Conservation (phyloP, 2,888 invertebrate species). For the Craniophora ligustri region DNA sequence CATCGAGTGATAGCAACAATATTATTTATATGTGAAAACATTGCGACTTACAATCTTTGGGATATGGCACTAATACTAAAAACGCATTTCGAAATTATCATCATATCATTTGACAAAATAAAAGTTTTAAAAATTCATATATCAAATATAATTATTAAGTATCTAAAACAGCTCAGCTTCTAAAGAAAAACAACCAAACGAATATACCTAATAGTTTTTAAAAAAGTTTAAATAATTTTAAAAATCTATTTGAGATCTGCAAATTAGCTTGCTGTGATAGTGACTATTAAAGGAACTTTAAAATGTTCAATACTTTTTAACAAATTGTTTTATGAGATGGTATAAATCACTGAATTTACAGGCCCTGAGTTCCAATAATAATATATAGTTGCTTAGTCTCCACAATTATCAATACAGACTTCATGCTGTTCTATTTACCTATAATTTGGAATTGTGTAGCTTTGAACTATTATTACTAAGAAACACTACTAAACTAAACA, state of each 20-base stretch:
- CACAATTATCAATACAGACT: slow-evolving; percentile 31
- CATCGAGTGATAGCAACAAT: slow-evolving; percentile 27
- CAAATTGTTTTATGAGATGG: neutral
- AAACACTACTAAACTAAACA: slow-evolving; percentile 40
- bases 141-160: slow-evolving; percentile 14
- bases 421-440: slow-evolving; percentile 12
- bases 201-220: slow-evolving; percentile 29
- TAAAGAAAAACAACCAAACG: slow-evolving; percentile 29
- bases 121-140: slow-evolving; percentile 12
- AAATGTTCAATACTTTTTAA: neutral
- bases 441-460: slow-evolving; percentile 19
- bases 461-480: slow-evolving; percentile 25
- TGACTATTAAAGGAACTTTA: neutral
- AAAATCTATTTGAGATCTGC: slow-evolving; percentile 33
- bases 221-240: slow-evolving; percentile 1
- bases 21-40: slow-evolving; percentile 14
- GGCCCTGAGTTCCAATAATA: slow-evolving; percentile 7
- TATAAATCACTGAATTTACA: neutral
- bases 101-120: slow-evolving; percentile 28
- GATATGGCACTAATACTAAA: slow-evolving; percentile 49
- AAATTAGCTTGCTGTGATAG: slow-evolving; percentile 4
- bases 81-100: slow-evolving; percentile 18
- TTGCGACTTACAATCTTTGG: slow-evolving; percentile 33
- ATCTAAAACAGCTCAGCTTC: slow-evolving; percentile 50
- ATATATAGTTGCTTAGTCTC: slow-evolving; percentile 26